Conservation (phyloP, 2,888 invertebrate genomes). For the Lasiommata megera region DNA sequence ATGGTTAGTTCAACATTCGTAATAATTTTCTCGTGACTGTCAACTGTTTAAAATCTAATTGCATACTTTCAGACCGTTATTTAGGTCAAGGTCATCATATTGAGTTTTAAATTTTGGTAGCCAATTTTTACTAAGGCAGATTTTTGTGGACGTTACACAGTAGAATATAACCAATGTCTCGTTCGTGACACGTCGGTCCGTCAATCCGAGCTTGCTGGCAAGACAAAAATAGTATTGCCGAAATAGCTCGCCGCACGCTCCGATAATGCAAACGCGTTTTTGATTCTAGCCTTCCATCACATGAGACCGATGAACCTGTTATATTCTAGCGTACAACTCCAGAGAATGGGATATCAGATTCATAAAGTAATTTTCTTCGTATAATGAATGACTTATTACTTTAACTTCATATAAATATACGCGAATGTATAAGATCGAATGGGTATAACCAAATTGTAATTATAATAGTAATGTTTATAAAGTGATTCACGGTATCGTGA, state of each 20-base stretch:
- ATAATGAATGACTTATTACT: background rate
- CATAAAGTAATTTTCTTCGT: background rate
- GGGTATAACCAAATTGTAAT: slow-evolving; percentile 23
- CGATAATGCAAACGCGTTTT: slow-evolving; percentile 76
- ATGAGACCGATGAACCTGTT: slow-evolving; percentile 45
- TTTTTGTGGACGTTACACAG: slow-evolving; percentile 51
- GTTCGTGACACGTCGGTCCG: slow-evolving; percentile 75
- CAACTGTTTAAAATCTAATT: slow-evolving; percentile 3
- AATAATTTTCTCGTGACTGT: background rate
- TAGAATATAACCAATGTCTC: slow-evolving; percentile 57
- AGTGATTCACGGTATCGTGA: slow-evolving; percentile 51
- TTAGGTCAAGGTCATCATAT: slow-evolving; percentile 74
- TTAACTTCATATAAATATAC: background rate
- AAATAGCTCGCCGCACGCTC: slow-evolving; percentile 76
- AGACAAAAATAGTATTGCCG: slow-evolving; percentile 69
- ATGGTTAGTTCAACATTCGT: slow-evolving; percentile 17
- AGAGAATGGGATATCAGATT: background rate
- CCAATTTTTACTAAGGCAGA: slow-evolving; percentile 32
- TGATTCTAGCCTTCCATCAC: slow-evolving; percentile 67
- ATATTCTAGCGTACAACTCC: slow-evolving; percentile 29
- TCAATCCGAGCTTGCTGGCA: slow-evolving; percentile 78
- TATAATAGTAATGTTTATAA: slow-evolving; percentile 34
- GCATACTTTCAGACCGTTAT: slow-evolving; percentile 33
- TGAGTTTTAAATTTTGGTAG: slow-evolving; percentile 32
- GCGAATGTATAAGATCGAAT: slow-evolving; percentile 15